These are phyloP conservation scores for Hartigia nigra DNA, from an alignment of 2,888 invertebrate genomes.

Conservation along the genomic window DNA sequence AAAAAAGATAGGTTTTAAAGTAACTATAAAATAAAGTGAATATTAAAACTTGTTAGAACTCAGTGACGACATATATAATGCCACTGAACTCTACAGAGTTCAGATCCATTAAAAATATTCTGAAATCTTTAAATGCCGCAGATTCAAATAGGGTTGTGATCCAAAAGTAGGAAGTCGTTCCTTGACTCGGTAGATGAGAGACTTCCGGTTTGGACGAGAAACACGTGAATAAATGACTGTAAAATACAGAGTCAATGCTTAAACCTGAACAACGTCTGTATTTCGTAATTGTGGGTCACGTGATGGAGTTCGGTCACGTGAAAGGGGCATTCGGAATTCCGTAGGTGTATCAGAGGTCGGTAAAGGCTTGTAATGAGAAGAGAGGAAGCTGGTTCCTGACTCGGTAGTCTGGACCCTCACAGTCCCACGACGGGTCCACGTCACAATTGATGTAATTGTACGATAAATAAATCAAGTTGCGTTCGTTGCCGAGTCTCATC, in stretches of 20 bases:
- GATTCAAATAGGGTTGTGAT: not conserved
- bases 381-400: not conserved
- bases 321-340: not conserved
- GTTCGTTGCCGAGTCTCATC: slow-evolving; percentile 30
- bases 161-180: not conserved
- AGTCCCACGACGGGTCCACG: not conserved
- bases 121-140: not conserved
- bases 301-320: not conserved
- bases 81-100: too few species aligned
- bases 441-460: slow-evolving; percentile 40
- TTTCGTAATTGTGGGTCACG: not conserved
- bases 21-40: not conserved
- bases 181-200: not conserved
- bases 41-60: not conserved
- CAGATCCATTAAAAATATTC: not conserved
- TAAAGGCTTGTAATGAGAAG: not conserved
- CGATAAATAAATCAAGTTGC: slow-evolving; percentile 43
- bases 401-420: not conserved
- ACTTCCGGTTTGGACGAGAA: not conserved
- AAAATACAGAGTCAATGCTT: not conserved
- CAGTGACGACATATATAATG: not conserved
- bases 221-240: not conserved
- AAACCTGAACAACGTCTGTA: not conserved
- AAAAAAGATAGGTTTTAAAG: not conserved
- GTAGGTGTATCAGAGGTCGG: not conserved